Evolutionary conservation across 2,797 vertebrate genomes (phyloP).

Genomic region (Poecilia gillii): DNA sequence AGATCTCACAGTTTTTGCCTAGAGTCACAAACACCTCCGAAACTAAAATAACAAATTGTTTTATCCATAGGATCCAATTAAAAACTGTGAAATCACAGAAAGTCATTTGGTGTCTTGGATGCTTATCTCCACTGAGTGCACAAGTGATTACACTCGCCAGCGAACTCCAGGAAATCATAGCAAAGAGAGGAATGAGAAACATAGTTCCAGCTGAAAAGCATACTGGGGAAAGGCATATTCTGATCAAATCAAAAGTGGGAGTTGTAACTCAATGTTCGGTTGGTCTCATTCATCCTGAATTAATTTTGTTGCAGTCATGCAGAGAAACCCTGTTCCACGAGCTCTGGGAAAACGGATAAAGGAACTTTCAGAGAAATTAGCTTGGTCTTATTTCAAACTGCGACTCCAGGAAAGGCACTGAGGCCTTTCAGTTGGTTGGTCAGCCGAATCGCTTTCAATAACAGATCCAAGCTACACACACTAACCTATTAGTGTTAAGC

Average conservation of each 20-base stretch:
- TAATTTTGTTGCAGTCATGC: conserved; percentile 18
- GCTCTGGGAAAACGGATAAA: not conserved
- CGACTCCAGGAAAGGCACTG: not conserved
- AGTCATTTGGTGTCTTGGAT: conserved; percentile 68
- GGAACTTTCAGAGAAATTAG: not conserved
- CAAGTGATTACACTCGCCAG: conserved; percentile 58
- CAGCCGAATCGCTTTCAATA: not conserved
- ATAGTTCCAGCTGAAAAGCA: conserved; percentile 34
- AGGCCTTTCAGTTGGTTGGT: conserved; percentile 3
- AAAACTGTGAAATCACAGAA: conserved; percentile 73
- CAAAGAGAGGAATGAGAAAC: conserved; percentile 34
- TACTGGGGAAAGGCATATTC: conserved; percentile 35
- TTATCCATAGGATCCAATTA: conserved; percentile 78
- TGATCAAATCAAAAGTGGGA: conserved; percentile 45
- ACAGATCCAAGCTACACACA: conserved; percentile 20
- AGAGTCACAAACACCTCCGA: conserved; percentile 56
- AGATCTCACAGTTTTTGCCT: conserved; percentile 47
- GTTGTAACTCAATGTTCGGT: conserved; percentile 23
- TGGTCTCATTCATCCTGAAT: conserved; percentile 24
- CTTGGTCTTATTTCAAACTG: conserved; percentile 15
- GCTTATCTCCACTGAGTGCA: conserved; percentile 62
- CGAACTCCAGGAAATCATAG: conserved; percentile 58
- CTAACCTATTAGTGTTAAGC: conserved; percentile 10
- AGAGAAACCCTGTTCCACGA: conserved; percentile 16
- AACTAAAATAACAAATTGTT: conserved; percentile 66